phyloP scores from a whole-genome alignment of 2,113 vertebrate genomes.

The Calyptomena viridis region DNA sequence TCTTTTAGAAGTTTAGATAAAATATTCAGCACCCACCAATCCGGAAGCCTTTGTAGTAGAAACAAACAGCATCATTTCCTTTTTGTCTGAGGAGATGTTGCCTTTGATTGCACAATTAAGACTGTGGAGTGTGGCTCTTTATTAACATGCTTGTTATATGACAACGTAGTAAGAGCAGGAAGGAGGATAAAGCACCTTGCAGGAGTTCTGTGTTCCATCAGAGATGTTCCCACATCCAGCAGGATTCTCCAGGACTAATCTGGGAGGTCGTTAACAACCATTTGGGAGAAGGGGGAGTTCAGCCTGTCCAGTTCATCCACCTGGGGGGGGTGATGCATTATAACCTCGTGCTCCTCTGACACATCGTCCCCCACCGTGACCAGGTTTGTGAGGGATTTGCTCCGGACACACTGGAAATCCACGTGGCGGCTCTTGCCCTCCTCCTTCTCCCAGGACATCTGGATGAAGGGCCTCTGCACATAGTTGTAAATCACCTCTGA shows the following conservation, averaged over 20 bases:
- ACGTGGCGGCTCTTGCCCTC: slow-evolving; percentile 85
- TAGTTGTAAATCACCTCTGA: slow-evolving; percentile 86
- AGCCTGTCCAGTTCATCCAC: slow-evolving; percentile 84
- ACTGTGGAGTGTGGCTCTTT: slow-evolving; percentile 28
- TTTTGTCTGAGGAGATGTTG: neutral
- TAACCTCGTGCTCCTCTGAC: slow-evolving; percentile 71
- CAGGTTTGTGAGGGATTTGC: slow-evolving; percentile 82
- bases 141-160: slow-evolving; percentile 48
- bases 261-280: slow-evolving; percentile 65
- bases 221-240: neutral
- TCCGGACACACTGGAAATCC: slow-evolving; percentile 83
- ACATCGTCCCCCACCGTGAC: slow-evolving; percentile 71
- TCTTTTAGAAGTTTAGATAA: slow-evolving; percentile 11
- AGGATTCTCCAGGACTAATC: slow-evolving; percentile 52
- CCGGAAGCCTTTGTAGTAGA: neutral
- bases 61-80: neutral
- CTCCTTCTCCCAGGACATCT: slow-evolving; percentile 86
- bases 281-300: slow-evolving; percentile 74
- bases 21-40: slow-evolving; percentile 25
- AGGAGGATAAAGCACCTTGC: slow-evolving; percentile 12
- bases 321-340: slow-evolving; percentile 78
- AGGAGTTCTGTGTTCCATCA: neutral
- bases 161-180: neutral
- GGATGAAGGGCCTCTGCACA: slow-evolving; percentile 81
- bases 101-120: slow-evolving; percentile 24